Evolutionary conservation across 2,797 vertebrate genomes (phyloP), one percentile per base, ranked within the genome.

Genomic region (Lerista edwardsae): DNA sequence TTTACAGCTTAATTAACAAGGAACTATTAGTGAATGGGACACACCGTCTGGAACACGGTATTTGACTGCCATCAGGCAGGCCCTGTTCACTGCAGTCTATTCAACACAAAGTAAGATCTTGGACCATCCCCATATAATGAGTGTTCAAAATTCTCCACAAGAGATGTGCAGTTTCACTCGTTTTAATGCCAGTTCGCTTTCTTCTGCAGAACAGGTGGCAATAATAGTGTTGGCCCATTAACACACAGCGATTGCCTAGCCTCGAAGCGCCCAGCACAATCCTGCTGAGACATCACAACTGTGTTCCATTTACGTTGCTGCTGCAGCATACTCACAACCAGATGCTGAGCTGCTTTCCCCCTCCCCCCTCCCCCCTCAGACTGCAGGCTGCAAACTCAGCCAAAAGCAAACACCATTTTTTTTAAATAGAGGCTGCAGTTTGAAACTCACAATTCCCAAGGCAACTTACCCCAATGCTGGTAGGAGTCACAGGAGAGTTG

Each of bases 231-330:
- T 27, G 11, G 7, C n/a, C 51, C 51, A 34, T 61, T 44, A 61
- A 44, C 68, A 65, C 59, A 82, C 21, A 44, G 51, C 29, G 25
- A 44, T 14, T 39, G 11, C 36, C 21, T n/a, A n/a, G n/a, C n/a
- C 36, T 59, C 25, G 64, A 83, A 83, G 36, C 7, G 12, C 64
- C 27, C 19, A 17, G 12, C 29, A 27, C 31, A 10, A 3, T 44
- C 34, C 25, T 59, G 74, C 82, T 84, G 82, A 84, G 65, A 19
- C 64, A 77, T 71, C 74, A 75, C 74, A 77, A 44, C 74, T 34
- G 65, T 31, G 65, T n/a, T 59, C 74, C 34, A 59, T 41, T 76
- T 59, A n/a, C 6, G 6, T 6, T 2, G 64, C n/a, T 69, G 82
- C 75, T 41, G 7, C 7, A 7, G 68, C 31, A 21, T 2, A 69